phyloP scores from a whole-genome alignment of 2,113 vertebrate species.

The Cyrtonyx montezumae region DNA sequence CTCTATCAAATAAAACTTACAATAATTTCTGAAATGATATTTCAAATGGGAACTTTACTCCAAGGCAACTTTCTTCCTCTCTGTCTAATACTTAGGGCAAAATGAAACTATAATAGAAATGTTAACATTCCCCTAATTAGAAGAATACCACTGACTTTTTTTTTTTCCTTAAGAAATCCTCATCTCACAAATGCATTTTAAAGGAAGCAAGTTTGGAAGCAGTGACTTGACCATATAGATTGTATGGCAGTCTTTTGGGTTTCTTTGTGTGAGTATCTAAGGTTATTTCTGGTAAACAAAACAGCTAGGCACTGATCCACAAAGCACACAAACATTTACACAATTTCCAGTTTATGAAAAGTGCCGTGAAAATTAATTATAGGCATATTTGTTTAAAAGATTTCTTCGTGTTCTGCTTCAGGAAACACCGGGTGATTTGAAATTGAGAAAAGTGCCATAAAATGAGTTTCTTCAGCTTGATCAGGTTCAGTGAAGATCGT shows the following conservation, averaged over 20 bases:
- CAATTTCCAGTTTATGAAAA: conserved; percentile 18
- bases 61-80: neutral
- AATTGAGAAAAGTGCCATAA: conserved; percentile 41
- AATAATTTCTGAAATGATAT: neutral
- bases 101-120: neutral
- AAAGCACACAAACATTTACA: neutral
- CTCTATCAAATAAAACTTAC: neutral
- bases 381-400: conserved; percentile 15
- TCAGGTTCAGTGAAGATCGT: conserved; percentile 44
- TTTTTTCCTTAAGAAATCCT: neutral
- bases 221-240: neutral
- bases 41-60: neutral
- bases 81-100: neutral
- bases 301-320: neutral
- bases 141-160: neutral
- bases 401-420: conserved; percentile 17
- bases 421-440: neutral
- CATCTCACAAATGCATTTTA: neutral
- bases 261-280: neutral
- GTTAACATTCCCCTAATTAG: neutral
- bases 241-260: neutral
- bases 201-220: neutral
- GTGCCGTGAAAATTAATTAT: neutral
- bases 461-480: conserved; percentile 43
- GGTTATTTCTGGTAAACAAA: neutral